A percentile compares a stretch with the other conserved stretches of the same genome.
Conservation (phyloP, 1,140 invertebrate species). For the Forficula auricularia region DNA sequence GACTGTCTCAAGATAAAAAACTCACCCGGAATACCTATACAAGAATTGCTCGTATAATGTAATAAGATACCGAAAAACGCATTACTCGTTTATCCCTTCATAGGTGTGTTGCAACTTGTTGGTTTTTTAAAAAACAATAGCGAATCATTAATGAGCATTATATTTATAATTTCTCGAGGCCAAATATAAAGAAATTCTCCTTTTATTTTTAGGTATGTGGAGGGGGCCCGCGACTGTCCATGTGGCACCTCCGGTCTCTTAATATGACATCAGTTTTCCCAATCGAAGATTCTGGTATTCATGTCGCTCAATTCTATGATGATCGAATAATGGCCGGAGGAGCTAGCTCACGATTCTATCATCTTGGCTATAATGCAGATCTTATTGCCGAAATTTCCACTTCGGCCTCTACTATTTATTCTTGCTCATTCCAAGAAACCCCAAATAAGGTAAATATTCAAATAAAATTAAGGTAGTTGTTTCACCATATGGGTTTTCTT, state of each 20-base stretch:
- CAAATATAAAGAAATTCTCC: no score
- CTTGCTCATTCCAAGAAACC: conserved; percentile 38
- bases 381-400: conserved; percentile 57
- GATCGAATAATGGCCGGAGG: conserved; percentile 66
- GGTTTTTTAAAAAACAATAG: no score
- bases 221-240: conserved; percentile 58
- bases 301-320: conserved; percentile 58
- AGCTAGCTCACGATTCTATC: conserved; percentile 48
- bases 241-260: conserved; percentile 67
- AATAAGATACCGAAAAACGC: no score
- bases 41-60: no score
- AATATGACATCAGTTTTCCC: conserved; percentile 48
- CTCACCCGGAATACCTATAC: no score
- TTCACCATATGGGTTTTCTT: no score
- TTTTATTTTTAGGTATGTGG: conserved; percentile 50
- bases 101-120: no score
- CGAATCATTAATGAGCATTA: no score
- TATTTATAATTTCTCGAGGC: no score
- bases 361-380: conserved; percentile 58
- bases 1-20: no score
- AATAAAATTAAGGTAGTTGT: no score
- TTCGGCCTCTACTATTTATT: conserved; percentile 58
- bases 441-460: conserved; percentile 35
- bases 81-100: no score
- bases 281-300: conserved; percentile 44